Base-by-base conservation (phyloP, 2,888 invertebrate genomes). In the Orchestes rusci region DNA sequence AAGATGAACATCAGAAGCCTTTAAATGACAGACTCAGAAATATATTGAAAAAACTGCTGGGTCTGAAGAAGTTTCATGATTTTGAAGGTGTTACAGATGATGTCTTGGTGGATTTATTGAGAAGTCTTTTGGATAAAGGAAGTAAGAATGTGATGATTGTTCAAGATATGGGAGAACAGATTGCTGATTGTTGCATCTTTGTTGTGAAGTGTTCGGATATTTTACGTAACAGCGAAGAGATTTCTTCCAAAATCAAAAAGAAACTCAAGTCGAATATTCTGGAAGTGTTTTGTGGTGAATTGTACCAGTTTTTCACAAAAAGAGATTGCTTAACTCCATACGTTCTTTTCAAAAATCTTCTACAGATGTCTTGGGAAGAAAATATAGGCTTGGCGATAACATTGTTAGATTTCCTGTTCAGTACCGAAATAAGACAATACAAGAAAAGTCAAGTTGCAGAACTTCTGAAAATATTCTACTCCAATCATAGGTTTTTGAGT, bases 401-500 rank as follows among this genome's bases (percentile, higher is more conserved):
- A 37, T 60, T 84, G 38, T 68, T 77, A n/a, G 69, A 75, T 16
- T 77, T 76, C 57, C 70, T 79, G 39, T 79, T 84, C 48, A 72
- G 74, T 40, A 63, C 67, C 13, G 71, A 73, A 15, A 74, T 82
- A 2, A 71, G 83, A 48, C 76, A 78, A 19, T 84, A 79, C 57
- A 71, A 81, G 16, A 73, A 80, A 31, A 77, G 74, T 50, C 84
- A 84, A 67, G 80, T 80, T 0, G 57, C 82, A 1, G 81, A 83
- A 57, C 66, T 85, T 45, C 61, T 84, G 33, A 68, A 71, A n/a
- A 69, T 76, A 2, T 79, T 84, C 52, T 84, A 80, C 61, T 71
- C 72, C 35, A 77, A 80, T 54, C 65, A 76, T 10, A 73, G 79
- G 56, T 60, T 71, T 28, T 59, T 72, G 19, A 54, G 46, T 12